Evolutionary conservation across 2,888 invertebrate genomes (phyloP).

Genomic region (Agrochola lychnidis): DNA sequence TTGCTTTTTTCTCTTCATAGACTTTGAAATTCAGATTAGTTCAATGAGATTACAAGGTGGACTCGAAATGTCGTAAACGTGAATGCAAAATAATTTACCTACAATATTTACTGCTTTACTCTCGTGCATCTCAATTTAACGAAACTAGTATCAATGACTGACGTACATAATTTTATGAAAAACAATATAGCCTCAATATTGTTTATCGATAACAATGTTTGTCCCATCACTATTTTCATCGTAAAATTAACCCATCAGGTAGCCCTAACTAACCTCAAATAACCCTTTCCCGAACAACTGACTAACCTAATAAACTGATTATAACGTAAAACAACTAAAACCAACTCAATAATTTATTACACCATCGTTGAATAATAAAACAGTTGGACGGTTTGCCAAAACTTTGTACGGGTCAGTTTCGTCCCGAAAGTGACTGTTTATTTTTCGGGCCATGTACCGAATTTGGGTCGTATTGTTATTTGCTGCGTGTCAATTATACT

Average conservation of each 20-base stretch:
- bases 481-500: slow-evolving; percentile 51
- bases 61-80: background rate
- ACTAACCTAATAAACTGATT: slow-evolving; percentile 58
- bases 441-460: slow-evolving; percentile 42
- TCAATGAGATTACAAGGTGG: too few relatives aligned
- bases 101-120: background rate
- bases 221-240: slow-evolving; percentile 17
- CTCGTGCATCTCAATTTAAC: background rate
- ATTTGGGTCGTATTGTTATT: slow-evolving; percentile 55
- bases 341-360: slow-evolving; percentile 61
- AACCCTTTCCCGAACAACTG: slow-evolving; percentile 39
- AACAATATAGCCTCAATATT: background rate
- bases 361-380: slow-evolving; percentile 55
- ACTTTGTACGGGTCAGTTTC: slow-evolving; percentile 45
- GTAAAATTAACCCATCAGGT: slow-evolving; percentile 44
- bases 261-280: slow-evolving; percentile 47
- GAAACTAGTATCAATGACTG: background rate
- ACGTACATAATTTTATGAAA: background rate
- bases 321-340: slow-evolving; percentile 56
- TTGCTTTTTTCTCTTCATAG: background rate
- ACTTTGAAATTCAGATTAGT: background rate
- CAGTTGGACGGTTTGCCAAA: slow-evolving; percentile 54
- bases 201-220: slow-evolving; percentile 10
- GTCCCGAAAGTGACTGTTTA: slow-evolving; percentile 40
- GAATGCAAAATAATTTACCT: background rate